Percentiles rank a stretch among this genome's conserved stretches.
Conservation (phyloP, 2,113 vertebrate genomes). For the Chlorodrepanis virens region DNA sequence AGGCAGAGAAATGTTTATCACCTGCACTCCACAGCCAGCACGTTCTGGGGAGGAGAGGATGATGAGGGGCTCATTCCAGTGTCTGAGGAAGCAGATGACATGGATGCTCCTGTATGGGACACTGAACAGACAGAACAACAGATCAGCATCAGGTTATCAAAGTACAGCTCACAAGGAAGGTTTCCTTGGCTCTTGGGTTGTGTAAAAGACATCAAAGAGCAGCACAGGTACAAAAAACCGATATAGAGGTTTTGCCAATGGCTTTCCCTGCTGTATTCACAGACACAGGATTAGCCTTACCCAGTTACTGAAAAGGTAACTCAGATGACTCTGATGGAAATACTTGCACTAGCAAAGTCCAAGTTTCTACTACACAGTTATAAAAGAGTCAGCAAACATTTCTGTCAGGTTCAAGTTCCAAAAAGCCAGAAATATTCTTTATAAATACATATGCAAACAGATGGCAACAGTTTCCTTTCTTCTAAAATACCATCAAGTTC, state of each 20-base stretch:
- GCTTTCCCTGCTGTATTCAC: not conserved
- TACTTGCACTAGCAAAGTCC: not conserved
- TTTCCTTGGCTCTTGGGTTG: not conserved
- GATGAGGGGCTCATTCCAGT: constrained; percentile 95
- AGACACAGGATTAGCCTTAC: not conserved
- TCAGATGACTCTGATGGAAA: not conserved
- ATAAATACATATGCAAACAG: not conserved
- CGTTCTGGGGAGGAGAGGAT: constrained; percentile 92
- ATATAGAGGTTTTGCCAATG: not conserved
- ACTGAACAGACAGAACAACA: constrained; percentile 68
- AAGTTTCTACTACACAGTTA: not conserved
- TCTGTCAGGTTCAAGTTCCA: not conserved
- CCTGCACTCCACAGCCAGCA: constrained; percentile 97
- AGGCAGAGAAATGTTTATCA: constrained; percentile 83
- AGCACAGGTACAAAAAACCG: not conserved
- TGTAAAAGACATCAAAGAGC: not conserved
- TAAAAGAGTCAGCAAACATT: not conserved
- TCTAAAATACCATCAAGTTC: not conserved
- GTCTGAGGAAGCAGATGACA: constrained; percentile 95
- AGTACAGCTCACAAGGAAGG: not conserved
- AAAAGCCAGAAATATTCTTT: not conserved
- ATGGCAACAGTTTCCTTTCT: not conserved
- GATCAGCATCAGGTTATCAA: not conserved
- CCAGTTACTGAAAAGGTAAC: not conserved
- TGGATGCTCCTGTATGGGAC: constrained; percentile 90